Evolutionary conservation across 2,797 vertebrate species (phyloP).

Genomic region (Enteromius treurensis): DNA sequence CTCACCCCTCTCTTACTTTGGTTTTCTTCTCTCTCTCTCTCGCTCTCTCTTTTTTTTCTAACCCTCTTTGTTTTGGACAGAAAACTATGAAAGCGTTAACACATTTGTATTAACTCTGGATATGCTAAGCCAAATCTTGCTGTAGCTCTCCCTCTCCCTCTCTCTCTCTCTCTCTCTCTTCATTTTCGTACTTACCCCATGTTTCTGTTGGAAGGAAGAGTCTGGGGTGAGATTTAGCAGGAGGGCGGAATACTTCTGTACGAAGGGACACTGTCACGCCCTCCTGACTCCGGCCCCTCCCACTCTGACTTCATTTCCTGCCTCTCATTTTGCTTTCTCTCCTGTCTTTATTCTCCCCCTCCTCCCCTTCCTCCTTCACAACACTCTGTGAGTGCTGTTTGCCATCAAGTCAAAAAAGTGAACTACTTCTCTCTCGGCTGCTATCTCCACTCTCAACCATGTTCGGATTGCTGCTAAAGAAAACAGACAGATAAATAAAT

Average conservation of each 20-base stretch:
- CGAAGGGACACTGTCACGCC: slow-evolving; percentile 67
- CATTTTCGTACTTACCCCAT: slow-evolving; percentile 40
- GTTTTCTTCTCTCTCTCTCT: slow-evolving; percentile 54
- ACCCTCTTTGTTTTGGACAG: slow-evolving; percentile 55
- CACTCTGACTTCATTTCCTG: slow-evolving; percentile 54
- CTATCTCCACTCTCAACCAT: slow-evolving; percentile 81
- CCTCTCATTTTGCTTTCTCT: slow-evolving; percentile 52
- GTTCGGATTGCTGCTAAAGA: slow-evolving; percentile 89
- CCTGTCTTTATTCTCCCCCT: slow-evolving; percentile 54
- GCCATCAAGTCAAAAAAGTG: slow-evolving; percentile 78
- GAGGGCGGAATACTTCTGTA: slow-evolving; percentile 63
- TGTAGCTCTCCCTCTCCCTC: slow-evolving; percentile 29
- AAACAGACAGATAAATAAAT: slow-evolving; percentile 86
- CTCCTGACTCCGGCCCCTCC: slow-evolving; percentile 55
- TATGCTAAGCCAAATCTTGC: slow-evolving; percentile 63
- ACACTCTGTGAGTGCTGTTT: slow-evolving; percentile 74
- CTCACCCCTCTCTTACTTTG: slow-evolving; percentile 57
- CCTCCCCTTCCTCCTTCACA: slow-evolving; percentile 69
- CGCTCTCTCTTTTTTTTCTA: slow-evolving; percentile 32
- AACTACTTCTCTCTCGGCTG: slow-evolving; percentile 85
- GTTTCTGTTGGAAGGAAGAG: slow-evolving; percentile 63
- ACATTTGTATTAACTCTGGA: slow-evolving; percentile 64
- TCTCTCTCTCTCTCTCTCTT: slow-evolving; percentile 30
- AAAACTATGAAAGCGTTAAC: slow-evolving; percentile 57
- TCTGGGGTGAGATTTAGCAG: slow-evolving; percentile 56